Percentiles rank a stretch among this genome's conserved stretches.
phyloP scores from a whole-genome alignment of 2,113 vertebrate genomes.

The Cynocephalus volans region DNA sequence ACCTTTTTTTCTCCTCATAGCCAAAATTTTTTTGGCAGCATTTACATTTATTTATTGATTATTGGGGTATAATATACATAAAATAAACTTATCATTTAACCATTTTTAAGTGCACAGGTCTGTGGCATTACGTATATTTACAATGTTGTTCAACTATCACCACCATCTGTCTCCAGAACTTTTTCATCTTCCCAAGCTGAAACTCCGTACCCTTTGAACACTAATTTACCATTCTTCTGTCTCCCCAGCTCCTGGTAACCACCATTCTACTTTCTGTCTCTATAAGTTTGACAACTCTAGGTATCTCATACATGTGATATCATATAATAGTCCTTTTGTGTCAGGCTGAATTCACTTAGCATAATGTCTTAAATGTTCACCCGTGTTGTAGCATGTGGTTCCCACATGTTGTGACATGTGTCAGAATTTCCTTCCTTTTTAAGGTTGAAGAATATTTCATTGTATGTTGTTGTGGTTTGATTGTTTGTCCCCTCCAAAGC shows the following conservation, averaged over 20 bases:
- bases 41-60: background rate
- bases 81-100: background rate
- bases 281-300: background rate
- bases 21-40: background rate
- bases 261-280: background rate
- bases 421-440: background rate
- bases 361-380: background rate
- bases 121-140: background rate
- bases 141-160: background rate
- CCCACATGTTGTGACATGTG: background rate
- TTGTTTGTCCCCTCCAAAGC: no score
- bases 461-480: background rate
- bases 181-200: background rate
- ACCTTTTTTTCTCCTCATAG: background rate
- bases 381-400: background rate
- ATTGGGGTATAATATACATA: background rate
- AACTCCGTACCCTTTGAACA: background rate
- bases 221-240: background rate
- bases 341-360: background rate
- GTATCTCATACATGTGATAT: background rate
- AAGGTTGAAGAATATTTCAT: background rate
- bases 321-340: background rate
- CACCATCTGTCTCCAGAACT: background rate
- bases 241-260: background rate
- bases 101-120: background rate